Evolutionary conservation across 2,113 vertebrate genomes (phyloP), one percentile per base, ranked within the genome.

Genomic region (Hydrolagus affinis): DNA sequence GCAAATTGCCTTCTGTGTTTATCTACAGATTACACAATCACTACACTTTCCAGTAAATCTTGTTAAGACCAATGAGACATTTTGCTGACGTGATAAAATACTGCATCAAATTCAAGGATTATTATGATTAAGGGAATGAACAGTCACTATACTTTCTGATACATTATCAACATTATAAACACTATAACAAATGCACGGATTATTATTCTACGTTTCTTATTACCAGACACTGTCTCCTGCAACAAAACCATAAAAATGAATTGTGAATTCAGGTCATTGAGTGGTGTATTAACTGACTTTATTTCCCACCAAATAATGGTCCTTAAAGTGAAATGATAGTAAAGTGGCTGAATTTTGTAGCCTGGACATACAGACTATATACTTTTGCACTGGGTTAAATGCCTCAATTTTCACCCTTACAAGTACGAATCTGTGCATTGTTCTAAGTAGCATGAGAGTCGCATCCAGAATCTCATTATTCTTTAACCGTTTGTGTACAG

Each of bases 201-300:
- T 44, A 44, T 44, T 44, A 44, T 44, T 44, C 44, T 44, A 3
- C 1, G 44, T 44, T 44, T 6, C 44, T 44, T 44, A 44, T 44
- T 44, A 30, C 23, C 59, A 83, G 9, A 83, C 59, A 25, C 30
- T 60, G 30, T 3, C 23, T 62, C 7, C 76, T 62, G 0, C 9
- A 25, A 15, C n/a, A 64, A 21, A 78, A 23, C 21, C 21, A 78
- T 76, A 17, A 76, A 57, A 56, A 44, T 32, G 12, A 7, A 44
- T 59, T 19, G n/a, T 59, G 56, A 21, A 10, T 59, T 19, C 56
- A 6, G 17, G 9, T 57, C 62, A 12, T 62, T 44, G 6, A n/a
- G n/a, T n/a, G n/a, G n/a, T 44, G 60, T 78, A 78, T 14, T 59
- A 78, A 59, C 57, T 78, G 57, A 8, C 59, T 78, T 78, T 59